A percentile compares a stretch with the other conserved stretches of the same genome.
Conservation (phyloP, 2,888 invertebrate genomes). For the Arctia plantaginis region DNA sequence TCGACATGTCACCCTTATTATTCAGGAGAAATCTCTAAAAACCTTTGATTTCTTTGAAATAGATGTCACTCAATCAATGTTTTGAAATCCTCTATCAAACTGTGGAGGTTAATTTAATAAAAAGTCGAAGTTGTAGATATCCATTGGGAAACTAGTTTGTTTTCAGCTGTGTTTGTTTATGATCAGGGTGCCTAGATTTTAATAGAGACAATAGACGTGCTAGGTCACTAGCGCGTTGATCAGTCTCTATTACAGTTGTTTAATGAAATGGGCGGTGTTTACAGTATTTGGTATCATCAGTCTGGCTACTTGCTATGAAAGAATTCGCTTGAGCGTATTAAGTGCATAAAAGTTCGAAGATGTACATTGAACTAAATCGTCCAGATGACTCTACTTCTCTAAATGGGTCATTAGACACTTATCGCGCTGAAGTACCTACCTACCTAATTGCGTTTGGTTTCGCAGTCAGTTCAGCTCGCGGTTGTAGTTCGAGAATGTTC, state of each 20-base stretch:
- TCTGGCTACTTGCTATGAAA: too few species aligned
- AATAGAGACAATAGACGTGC: not conserved
- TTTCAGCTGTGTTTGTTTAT: not conserved
- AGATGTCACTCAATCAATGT: not conserved
- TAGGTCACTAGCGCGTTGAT: too few species aligned
- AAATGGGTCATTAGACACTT: slow-evolving; percentile 40
- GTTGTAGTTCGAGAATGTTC: slow-evolving; percentile 44
- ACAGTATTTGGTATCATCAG: too few species aligned
- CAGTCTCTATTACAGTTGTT: not conserved
- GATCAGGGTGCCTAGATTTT: not conserved
- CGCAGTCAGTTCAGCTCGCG: slow-evolving; percentile 25
- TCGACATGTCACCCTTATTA: not conserved
- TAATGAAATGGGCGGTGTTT: not conserved
- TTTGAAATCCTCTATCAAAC: not conserved
- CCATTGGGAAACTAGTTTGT: not conserved
- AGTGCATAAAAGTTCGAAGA: slow-evolving; percentile 32
- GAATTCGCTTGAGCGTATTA: not conserved
- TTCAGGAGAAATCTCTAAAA: not conserved
- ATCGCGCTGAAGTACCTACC: slow-evolving; percentile 32
- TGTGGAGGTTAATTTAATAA: not conserved
- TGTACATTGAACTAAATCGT: slow-evolving; percentile 30
- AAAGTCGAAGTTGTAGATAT: too few species aligned
- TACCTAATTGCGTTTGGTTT: slow-evolving; percentile 43
- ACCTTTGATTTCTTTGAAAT: not conserved
- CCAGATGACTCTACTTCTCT: slow-evolving; percentile 14